These are phyloP conservation scores for Steatornis caripensis DNA, from an alignment of 2,113 vertebrate species.

Conservation along the genomic window DNA sequence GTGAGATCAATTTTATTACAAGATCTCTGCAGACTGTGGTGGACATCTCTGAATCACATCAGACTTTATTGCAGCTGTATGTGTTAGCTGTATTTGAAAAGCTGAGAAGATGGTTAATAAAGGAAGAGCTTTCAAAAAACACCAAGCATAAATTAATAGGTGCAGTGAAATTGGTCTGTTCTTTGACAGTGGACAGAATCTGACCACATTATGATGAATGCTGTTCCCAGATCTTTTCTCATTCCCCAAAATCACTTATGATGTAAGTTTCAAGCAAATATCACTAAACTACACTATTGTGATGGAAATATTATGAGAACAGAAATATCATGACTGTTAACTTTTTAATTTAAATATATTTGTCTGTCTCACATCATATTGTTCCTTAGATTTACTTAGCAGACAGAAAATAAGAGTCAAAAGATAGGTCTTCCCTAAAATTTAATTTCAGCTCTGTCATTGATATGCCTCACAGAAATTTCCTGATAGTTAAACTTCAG, in stretches of 20 bases:
- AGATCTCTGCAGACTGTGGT: neutral
- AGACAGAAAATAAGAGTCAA: neutral
- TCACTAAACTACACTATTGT: neutral
- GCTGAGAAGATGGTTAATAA: neutral
- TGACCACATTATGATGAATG: neutral
- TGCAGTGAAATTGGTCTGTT: neutral
- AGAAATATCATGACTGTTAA: neutral
- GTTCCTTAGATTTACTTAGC: neutral
- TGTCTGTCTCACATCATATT: neutral
- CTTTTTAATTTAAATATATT: neutral
- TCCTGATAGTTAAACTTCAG: neutral
- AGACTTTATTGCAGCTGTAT: neutral
- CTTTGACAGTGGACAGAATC: neutral
- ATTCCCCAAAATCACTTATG: neutral
- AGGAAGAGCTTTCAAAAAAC: neutral
- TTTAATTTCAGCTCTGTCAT: neutral
- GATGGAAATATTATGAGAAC: neutral
- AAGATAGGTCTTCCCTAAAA: neutral
- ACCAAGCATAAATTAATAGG: neutral
- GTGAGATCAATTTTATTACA: slow-evolving; percentile 2
- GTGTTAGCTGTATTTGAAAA: neutral
- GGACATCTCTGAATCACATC: neutral
- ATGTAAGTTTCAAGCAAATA: neutral
- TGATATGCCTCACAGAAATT: neutral
- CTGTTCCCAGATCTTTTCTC: neutral